These are phyloP conservation scores for Heterotis niloticus DNA, from an alignment of 2,113 vertebrate species.

Conservation along the genomic window DNA sequence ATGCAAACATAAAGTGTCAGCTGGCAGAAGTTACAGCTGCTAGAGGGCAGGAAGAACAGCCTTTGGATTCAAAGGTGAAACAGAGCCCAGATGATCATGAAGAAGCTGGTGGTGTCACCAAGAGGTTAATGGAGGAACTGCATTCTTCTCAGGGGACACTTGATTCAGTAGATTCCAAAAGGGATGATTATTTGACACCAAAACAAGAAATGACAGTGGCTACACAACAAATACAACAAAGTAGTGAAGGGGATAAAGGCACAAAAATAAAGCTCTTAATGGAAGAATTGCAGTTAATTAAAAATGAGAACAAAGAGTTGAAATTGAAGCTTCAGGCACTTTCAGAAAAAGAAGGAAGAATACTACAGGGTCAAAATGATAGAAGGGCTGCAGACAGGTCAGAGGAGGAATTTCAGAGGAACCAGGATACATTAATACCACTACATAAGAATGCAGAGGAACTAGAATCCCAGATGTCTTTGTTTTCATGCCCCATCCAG, in stretches of 20 bases:
- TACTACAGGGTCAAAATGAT: neutral
- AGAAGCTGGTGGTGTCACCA: neutral
- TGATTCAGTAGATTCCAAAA: neutral
- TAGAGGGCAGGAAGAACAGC: neutral
- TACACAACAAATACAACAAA: neutral
- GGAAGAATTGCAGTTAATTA: conserved; percentile 41
- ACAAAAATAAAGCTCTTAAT: neutral
- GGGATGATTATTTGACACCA: conserved; percentile 22
- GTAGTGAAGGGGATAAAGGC: neutral
- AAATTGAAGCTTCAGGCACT: conserved; percentile 26
- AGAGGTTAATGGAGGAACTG: conserved; percentile 24
- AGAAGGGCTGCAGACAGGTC: neutral
- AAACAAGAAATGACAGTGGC: conserved; percentile 20
- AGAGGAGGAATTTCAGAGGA: neutral
- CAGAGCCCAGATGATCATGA: neutral
- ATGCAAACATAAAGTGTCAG: neutral
- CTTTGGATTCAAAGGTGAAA: conserved; percentile 3
- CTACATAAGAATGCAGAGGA: neutral
- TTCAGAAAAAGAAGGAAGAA: neutral
- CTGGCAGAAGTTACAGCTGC: neutral
- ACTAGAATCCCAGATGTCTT: neutral
- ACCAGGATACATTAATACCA: conserved; percentile 7
- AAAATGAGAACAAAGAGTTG: conserved; percentile 46
- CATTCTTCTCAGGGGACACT: conserved; percentile 27
- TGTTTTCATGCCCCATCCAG: neutral